Evolutionary conservation across 2,888 invertebrate species (phyloP).

Genomic region (Clostera curtula): DNA sequence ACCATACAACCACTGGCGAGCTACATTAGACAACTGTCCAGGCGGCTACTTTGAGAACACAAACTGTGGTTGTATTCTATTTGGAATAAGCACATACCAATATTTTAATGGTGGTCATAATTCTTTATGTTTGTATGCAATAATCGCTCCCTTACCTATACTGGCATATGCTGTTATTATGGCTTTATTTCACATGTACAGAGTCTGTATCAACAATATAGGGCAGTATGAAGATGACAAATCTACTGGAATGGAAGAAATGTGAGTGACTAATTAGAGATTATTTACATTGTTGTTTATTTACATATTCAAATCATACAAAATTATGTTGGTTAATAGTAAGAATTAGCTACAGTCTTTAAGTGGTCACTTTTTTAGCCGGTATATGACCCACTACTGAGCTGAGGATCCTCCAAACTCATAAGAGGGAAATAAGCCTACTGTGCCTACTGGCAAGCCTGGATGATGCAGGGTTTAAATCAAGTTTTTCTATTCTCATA

Average conservation of each 20-base stretch:
- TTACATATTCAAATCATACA: background rate
- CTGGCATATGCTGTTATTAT: conserved; percentile 78
- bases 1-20: conserved; percentile 81
- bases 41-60: conserved; percentile 71
- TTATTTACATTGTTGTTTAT: background rate
- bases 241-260: conserved; percentile 62
- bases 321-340: too few relatives aligned
- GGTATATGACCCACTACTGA: too few relatives aligned
- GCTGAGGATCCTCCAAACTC: too few relatives aligned
- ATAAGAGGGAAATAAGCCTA: too few relatives aligned
- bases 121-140: conserved; percentile 79
- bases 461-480: too few relatives aligned
- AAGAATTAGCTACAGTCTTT: too few relatives aligned
- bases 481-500: too few relatives aligned
- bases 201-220: conserved; percentile 77
- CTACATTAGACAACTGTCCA: conserved; percentile 78
- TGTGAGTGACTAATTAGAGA: conserved; percentile 36
- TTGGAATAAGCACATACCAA: conserved; percentile 75
- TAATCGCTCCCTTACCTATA: conserved; percentile 78
- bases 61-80: conserved; percentile 82
- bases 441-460: too few relatives aligned
- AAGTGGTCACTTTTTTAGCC: too few relatives aligned
- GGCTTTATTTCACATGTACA: conserved; percentile 80
- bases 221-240: conserved; percentile 70
- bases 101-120: conserved; percentile 80